A percentile compares a stretch with the other conserved stretches of the same genome.
phyloP scores from a whole-genome alignment of 2,797 vertebrate species.

The Kryptolebias ocellatus region DNA sequence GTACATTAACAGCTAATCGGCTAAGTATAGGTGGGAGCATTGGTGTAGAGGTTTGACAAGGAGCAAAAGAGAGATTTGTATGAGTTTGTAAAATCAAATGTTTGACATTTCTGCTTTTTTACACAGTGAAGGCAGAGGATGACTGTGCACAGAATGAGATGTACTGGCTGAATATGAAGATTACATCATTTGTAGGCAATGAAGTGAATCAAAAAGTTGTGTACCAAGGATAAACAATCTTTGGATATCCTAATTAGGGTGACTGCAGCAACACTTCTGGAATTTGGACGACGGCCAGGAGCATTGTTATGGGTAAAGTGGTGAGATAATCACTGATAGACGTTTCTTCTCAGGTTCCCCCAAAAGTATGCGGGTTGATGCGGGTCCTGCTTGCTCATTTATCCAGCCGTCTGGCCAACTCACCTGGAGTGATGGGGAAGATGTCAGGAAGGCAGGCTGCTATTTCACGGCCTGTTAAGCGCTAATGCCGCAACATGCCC shows the following conservation, averaged over 20 bases:
- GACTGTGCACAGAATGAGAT: slow-evolving; percentile 39
- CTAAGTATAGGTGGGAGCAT: slow-evolving; percentile 50
- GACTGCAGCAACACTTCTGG: slow-evolving; percentile 20
- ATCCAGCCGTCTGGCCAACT: slow-evolving; percentile 86
- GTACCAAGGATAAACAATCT: slow-evolving; percentile 21
- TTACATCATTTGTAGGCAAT: slow-evolving; percentile 52
- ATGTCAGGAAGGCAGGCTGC: slow-evolving; percentile 89
- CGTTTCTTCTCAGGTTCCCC: slow-evolving; percentile 76
- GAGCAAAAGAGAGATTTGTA: slow-evolving; percentile 46
- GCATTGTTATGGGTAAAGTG: slow-evolving; percentile 34
- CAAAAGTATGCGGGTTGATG: slow-evolving; percentile 68
- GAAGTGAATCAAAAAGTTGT: slow-evolving; percentile 39
- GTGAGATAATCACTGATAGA: slow-evolving; percentile 77
- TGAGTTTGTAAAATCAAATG: slow-evolving; percentile 48
- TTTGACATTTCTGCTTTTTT: slow-evolving; percentile 54
- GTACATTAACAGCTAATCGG: slow-evolving; percentile 82
- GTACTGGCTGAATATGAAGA: neutral
- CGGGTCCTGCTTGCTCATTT: slow-evolving; percentile 83
- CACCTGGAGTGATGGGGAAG: slow-evolving; percentile 86
- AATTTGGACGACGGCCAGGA: slow-evolving; percentile 17
- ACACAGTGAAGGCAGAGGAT: slow-evolving; percentile 60
- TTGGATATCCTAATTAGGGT: slow-evolving; percentile 29
- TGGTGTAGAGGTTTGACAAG: slow-evolving; percentile 50
- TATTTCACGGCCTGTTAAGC: slow-evolving; percentile 98
- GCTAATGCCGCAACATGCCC: slow-evolving; percentile 90